These are phyloP conservation scores for Platerodrilus igneus DNA, from an alignment of 2,888 invertebrate genomes.

Conservation along the genomic window DNA sequence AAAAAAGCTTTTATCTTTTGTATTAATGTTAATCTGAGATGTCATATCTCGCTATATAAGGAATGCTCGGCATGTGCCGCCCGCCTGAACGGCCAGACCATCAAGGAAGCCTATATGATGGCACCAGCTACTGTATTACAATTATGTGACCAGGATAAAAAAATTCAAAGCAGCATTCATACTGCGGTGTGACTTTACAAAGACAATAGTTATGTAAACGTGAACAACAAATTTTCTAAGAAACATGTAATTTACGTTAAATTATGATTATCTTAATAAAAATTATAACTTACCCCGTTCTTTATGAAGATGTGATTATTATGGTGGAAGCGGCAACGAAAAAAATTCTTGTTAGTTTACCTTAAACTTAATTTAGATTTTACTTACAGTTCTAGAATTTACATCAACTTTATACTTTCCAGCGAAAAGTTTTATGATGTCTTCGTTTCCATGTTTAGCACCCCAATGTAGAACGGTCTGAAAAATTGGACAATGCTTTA, in stretches of 20 bases:
- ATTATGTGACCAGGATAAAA: constrained; percentile 23
- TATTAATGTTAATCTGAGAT: constrained; percentile 43
- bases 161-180: constrained; percentile 14
- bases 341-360: constrained; percentile 1
- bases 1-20: constrained; percentile 44
- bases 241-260: too few species aligned
- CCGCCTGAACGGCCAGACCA: constrained; percentile 30
- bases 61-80: constrained; percentile 41
- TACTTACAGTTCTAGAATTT: constrained; percentile 83
- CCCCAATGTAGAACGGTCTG: constrained; percentile 97
- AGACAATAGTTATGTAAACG: too few species aligned
- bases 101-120: constrained; percentile 21
- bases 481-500: too few species aligned
- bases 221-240: too few species aligned
- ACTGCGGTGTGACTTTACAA: too few species aligned
- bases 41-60: constrained; percentile 39
- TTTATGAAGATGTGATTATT: constrained; percentile 31
- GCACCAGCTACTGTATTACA: constrained; percentile 28
- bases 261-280: background rate
- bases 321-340: background rate
- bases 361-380: too few species aligned
- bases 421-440: constrained; percentile 86
- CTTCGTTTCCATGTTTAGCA: constrained; percentile 87
- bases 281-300: constrained; percentile 55
- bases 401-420: constrained; percentile 81